Evolutionary conservation across 2,113 vertebrate genomes (phyloP).

Genomic region (Diphyllodes magnificus): DNA sequence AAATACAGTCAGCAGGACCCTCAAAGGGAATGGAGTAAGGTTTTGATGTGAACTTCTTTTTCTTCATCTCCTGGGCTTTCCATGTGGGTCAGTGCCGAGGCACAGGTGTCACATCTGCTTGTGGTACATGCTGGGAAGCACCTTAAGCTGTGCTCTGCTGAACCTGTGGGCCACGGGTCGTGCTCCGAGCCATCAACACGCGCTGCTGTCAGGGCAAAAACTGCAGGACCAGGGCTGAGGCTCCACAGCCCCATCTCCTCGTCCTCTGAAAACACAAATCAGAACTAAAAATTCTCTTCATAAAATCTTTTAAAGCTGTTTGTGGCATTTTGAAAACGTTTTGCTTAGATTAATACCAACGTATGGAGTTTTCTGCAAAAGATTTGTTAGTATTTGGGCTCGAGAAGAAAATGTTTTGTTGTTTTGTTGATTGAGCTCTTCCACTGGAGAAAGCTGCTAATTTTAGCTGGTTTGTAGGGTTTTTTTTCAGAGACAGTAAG

Average conservation of each 20-base stretch:
- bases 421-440: neutral
- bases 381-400: neutral
- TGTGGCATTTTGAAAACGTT: neutral
- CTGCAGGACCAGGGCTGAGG: neutral
- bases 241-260: no score
- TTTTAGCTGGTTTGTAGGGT: neutral
- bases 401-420: neutral
- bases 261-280: neutral
- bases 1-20: neutral
- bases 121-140: neutral
- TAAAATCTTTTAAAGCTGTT: neutral
- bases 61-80: neutral
- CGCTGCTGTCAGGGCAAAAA: neutral
- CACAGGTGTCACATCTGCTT: neutral
- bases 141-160: neutral
- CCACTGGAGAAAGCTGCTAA: neutral
- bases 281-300: neutral
- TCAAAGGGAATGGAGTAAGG: neutral
- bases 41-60: neutral
- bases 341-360: neutral
- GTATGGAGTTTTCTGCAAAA: neutral
- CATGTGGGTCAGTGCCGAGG: neutral
- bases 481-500: neutral
- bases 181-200: rapidly evolving
- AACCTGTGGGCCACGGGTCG: rapidly evolving